Evolutionary conservation across 2,797 vertebrate species (phyloP), one percentile per base, ranked within the genome.

Genomic region (Denticeps clupeoides): DNA sequence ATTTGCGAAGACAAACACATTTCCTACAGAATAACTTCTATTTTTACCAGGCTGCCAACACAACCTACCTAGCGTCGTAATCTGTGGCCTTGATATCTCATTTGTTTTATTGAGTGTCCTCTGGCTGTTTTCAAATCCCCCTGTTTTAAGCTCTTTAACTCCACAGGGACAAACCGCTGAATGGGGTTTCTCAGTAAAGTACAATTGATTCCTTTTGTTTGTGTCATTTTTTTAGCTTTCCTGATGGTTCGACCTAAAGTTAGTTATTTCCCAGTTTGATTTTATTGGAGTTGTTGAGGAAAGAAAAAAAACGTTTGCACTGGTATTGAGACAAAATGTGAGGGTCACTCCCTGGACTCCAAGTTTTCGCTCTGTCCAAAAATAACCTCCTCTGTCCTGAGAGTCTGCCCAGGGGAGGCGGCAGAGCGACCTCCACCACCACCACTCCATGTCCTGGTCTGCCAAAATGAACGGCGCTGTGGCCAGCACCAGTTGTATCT

Each of bases 121-220:
- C 41, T 47, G 54, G 21, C 15, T 37, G 15, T 10, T n/a, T n/a
- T n/a, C n/a, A n/a, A n/a, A n/a, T n/a, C 18, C 10, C 28, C 7
- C 3, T 1, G 33, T 23, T 10, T 25, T 54, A 13, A 31, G 56
- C 49, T 47, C 23, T 46, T 49, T 46, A 55, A 22, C 53, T 51
- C 47, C 41, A 49, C 50, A 41, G 47, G 33, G 37, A 43, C 53
- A 35, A 41, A 42, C 47, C 21, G 38, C 24, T 29, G 35, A 49
- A 45, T 56, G 45, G 9, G 56, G 46, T 62, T 62, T 49, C 54
- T 24, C 41, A 41, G 45, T 63, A 55, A n/a, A 51, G 51, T 25
- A 22, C 19, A 45, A 57, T 55, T 27, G 47, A 59, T 62, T 18
- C 15, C 16, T n/a, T n/a, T n/a, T n/a, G n/a, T n/a, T n/a, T n/a